phyloP scores from a whole-genome alignment of 2,888 invertebrate species.

The Hipparchia sbordonii region DNA sequence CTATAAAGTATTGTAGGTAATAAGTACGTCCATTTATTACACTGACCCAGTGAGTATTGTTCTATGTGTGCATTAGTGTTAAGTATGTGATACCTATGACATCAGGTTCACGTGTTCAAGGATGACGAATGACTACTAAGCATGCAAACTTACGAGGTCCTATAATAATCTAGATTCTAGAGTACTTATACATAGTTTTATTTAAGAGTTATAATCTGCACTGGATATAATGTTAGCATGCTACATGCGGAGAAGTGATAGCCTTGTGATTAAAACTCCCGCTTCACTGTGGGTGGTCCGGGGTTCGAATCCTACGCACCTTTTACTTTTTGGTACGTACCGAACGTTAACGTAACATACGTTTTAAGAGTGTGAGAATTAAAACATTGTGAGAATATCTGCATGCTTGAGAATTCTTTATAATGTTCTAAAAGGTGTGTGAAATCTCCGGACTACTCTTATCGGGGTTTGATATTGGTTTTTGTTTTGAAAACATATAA shows the following conservation, averaged over 20 bases:
- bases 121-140: slow-evolving; percentile 19
- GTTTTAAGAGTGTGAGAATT: no score
- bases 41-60: slow-evolving; percentile 19
- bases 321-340: no score
- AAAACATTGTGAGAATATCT: no score
- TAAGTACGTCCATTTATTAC: neutral
- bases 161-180: neutral
- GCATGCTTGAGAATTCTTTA: no score
- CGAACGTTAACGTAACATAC: no score
- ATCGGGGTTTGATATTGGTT: no score
- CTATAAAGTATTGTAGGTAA: neutral
- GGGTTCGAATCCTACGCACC: no score
- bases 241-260: neutral
- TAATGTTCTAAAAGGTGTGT: no score
- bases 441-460: no score
- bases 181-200: slow-evolving; percentile 5
- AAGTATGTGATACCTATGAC: slow-evolving; percentile 18
- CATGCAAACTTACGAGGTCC: slow-evolving; percentile 6
- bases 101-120: slow-evolving; percentile 29
- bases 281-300: no score
- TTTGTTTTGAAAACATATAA: no score
- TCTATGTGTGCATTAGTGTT: slow-evolving; percentile 5
- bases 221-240: neutral
- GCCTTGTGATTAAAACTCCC: no score
- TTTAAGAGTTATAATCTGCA: neutral